phyloP scores from a whole-genome alignment of 2,888 invertebrate species.

The Cerceris ruficornis region DNA sequence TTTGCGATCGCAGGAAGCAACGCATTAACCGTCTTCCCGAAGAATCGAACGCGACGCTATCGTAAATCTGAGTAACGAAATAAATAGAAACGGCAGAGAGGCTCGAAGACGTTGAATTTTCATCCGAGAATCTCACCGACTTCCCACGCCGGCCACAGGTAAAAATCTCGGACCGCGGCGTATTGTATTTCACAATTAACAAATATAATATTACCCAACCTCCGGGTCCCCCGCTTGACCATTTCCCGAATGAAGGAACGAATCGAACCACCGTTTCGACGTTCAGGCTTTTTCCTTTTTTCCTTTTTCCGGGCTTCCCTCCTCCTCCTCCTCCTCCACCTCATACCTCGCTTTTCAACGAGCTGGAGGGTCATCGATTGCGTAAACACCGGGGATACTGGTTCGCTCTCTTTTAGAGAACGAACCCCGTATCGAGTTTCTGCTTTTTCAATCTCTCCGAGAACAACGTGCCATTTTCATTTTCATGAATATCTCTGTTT shows the following conservation, averaged over 20 bases:
- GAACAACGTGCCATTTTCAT: constrained; percentile 7
- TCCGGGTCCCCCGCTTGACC: constrained; percentile 71
- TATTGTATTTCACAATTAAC: constrained; percentile 80
- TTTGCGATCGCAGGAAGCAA: not conserved
- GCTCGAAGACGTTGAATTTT: constrained; percentile 2
- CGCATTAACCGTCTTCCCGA: constrained; percentile 18
- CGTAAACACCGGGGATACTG: constrained; percentile 64
- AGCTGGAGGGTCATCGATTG: constrained; percentile 60
- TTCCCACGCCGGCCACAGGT: constrained; percentile 72
- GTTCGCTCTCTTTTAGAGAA: constrained; percentile 19
- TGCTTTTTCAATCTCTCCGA: constrained; percentile 7
- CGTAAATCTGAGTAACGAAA: constrained; percentile 53
- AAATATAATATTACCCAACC: constrained; percentile 79
- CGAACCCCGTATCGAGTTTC: constrained; percentile 45
- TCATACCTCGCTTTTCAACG: constrained; percentile 35
- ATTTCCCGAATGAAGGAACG: constrained; percentile 45
- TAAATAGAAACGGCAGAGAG: constrained; percentile 26
- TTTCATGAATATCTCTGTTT: not conserved
- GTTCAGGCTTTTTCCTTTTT: constrained; percentile 45
- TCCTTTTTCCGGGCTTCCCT: constrained; percentile 34
- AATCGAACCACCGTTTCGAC: constrained; percentile 31
- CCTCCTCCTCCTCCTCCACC: constrained; percentile 1
- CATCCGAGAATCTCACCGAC: constrained; percentile 27
- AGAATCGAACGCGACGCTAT: constrained; percentile 51
- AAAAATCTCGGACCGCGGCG: constrained; percentile 57